phyloP scores from a whole-genome alignment of 2,888 invertebrate genomes.

The Lycia hirtaria region DNA sequence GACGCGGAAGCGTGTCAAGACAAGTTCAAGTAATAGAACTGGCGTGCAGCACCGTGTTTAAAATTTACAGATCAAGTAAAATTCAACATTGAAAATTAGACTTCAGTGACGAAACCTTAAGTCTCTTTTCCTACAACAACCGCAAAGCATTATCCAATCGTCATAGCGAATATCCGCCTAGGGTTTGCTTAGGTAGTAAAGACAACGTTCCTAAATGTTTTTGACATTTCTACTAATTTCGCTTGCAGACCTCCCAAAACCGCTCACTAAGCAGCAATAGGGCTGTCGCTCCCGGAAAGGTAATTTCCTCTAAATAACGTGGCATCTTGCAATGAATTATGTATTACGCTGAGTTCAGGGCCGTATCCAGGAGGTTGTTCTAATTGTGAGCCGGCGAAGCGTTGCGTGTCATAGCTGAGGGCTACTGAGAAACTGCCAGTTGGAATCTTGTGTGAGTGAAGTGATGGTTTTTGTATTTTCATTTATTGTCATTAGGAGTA shows the following conservation, averaged over 20 bases:
- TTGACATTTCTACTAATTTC: slow-evolving; percentile 11
- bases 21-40: no score
- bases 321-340: slow-evolving; percentile 34
- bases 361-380: slow-evolving; percentile 23
- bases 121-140: no score
- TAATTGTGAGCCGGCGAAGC: slow-evolving; percentile 24
- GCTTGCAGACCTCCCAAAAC: slow-evolving; percentile 11
- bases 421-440: slow-evolving; percentile 5
- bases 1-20: no score
- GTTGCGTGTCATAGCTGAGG: slow-evolving; percentile 8
- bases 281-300: slow-evolving; percentile 22
- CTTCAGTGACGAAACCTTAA: no score
- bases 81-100: no score
- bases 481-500: neutral
- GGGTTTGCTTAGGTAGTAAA: no score
- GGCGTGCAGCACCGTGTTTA: no score
- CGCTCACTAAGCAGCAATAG: slow-evolving; percentile 21
- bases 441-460: neutral
- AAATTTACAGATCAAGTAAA: no score
- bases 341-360: slow-evolving; percentile 26
- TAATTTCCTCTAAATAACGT: slow-evolving; percentile 31
- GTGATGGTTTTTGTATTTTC: no score
- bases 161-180: no score
- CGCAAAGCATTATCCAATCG: no score
- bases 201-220: neutral